A percentile compares a stretch with the other conserved stretches of the same genome.
Evolutionary conservation across 2,113 vertebrate species (phyloP).

Genomic region (Dipodomys ordii): DNA sequence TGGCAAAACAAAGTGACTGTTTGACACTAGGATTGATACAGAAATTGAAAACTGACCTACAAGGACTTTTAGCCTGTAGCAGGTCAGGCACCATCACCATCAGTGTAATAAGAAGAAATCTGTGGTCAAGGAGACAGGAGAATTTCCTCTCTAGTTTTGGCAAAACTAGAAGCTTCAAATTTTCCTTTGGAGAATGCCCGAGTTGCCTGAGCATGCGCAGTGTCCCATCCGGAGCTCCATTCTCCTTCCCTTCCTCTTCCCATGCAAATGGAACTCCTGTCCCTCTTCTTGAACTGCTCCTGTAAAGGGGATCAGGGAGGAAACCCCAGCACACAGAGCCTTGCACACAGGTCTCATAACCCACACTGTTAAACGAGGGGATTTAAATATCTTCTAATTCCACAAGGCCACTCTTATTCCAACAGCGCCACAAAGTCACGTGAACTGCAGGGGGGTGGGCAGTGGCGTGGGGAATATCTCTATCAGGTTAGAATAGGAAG

Average conservation of each 20-base stretch:
- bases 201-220: too few species aligned
- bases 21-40: background rate
- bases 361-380: background rate
- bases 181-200: background rate
- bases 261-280: background rate
- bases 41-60: background rate
- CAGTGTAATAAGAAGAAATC: background rate
- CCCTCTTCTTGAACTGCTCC: background rate
- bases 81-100: background rate
- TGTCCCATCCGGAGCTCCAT: background rate
- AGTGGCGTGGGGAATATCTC: background rate
- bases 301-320: background rate
- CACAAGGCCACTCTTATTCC: background rate
- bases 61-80: background rate
- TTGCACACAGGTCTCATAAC: background rate
- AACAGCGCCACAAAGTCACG: background rate
- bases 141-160: background rate
- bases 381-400: background rate
- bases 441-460: background rate
- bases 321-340: background rate
- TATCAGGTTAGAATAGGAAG: background rate
- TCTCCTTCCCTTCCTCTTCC: background rate
- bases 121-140: background rate
- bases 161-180: slow-evolving; percentile 43
- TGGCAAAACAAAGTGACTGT: background rate